A percentile compares a stretch with the other conserved stretches of the same genome.
These are phyloP conservation scores for Gallinago media DNA, from an alignment of 2,113 vertebrate genomes.

Conservation along the genomic window DNA sequence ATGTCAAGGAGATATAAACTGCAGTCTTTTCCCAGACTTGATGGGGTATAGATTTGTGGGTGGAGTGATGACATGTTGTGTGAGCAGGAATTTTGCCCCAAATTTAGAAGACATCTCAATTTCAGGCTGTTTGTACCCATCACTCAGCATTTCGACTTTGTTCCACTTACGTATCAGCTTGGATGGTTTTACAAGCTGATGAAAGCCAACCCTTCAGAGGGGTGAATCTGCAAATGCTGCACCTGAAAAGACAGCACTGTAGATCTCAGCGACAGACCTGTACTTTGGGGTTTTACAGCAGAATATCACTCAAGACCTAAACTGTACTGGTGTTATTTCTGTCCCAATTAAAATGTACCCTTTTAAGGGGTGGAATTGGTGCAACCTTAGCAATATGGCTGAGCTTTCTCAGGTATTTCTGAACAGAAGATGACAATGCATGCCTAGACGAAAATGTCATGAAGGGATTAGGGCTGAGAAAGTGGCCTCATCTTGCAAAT, in stretches of 20 bases:
- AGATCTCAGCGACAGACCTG: not conserved
- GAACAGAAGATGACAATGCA: not conserved
- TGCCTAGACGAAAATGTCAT: not conserved
- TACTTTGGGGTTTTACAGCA: not conserved
- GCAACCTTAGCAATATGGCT: not conserved
- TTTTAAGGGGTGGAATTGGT: not conserved
- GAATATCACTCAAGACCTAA: not conserved
- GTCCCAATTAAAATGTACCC: not conserved
- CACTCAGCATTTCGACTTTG: not conserved
- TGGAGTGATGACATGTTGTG: not conserved
- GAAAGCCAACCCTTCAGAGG: not conserved
- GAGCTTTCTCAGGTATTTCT: not conserved
- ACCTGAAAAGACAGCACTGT: not conserved
- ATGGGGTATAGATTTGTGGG: not conserved
- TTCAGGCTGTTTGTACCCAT: constrained; percentile 22
- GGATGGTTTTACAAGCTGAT: not conserved
- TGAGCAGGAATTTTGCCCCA: not conserved
- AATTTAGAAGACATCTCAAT: not conserved
- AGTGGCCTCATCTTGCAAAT: not conserved
- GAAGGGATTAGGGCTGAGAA: not conserved
- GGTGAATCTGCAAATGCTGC: not conserved
- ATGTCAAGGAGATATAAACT: not conserved
- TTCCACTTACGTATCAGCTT: not conserved
- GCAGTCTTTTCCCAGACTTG: not conserved
- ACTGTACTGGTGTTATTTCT: not conserved